Percentiles rank a stretch among this genome's conserved stretches.
These are phyloP conservation scores for Drusus annulatus DNA, from an alignment of 1,140 invertebrate genomes.

Conservation along the genomic window DNA sequence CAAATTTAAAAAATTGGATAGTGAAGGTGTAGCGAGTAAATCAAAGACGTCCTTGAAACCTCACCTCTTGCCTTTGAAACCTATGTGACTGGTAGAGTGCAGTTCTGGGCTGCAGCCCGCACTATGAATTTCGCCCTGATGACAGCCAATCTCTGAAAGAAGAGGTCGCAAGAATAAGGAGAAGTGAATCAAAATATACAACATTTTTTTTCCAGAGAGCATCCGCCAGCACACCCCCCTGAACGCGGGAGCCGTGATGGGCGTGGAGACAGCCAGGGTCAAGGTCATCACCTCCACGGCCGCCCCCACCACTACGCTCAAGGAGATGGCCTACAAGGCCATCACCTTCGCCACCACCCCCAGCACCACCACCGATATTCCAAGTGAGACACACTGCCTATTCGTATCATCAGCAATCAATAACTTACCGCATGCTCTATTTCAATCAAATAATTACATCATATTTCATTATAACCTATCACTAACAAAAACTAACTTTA, in stretches of 20 bases:
- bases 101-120: no score
- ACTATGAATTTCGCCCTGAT: no score
- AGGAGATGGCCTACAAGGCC: constrained; percentile 41
- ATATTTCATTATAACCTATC: constrained; percentile 9
- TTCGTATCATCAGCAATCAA: no score
- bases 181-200: no score
- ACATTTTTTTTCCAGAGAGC: constrained; percentile 67
- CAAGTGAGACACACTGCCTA: constrained; percentile 34
- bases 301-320: constrained; percentile 50
- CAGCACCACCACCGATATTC: constrained; percentile 48
- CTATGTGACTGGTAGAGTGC: no score
- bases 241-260: constrained; percentile 75
- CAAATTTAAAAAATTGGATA: no score
- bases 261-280: constrained; percentile 73
- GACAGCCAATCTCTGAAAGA: no score
- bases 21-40: no score
- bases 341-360: constrained; percentile 45
- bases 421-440: no score
- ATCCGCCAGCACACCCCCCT: constrained; percentile 75
- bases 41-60: no score
- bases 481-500: not conserved
- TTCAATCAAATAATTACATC: not conserved
- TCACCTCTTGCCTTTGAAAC: no score
- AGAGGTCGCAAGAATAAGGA: no score
- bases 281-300: constrained; percentile 59